Conservation (phyloP, 2,797 vertebrate genomes). For the Nyctibius grandis region DNA sequence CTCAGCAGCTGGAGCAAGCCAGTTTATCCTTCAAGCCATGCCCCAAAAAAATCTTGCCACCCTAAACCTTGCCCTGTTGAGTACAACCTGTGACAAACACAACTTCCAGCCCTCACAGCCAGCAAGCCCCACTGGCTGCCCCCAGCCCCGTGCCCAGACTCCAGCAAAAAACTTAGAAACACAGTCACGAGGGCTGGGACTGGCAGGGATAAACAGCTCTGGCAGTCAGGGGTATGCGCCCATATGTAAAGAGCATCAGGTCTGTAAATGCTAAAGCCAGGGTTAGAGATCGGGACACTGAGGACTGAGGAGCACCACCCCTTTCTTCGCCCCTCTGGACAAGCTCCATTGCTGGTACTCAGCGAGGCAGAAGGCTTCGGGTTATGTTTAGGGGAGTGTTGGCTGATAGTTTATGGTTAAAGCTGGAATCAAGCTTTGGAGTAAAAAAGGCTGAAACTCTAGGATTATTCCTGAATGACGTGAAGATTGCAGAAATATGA, state of each 20-base stretch:
- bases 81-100: not conserved
- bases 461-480: not conserved
- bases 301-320: not conserved
- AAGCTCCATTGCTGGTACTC: not conserved
- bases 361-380: not conserved
- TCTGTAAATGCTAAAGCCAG: not conserved
- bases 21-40: not conserved
- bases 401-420: not conserved
- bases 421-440: not conserved
- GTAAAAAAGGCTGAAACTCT: not conserved
- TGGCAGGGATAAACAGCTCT: not conserved
- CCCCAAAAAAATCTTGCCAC: not conserved
- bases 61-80: not conserved
- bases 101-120: not conserved
- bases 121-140: not conserved
- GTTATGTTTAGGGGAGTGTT: not conserved
- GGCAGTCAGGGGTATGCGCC: not conserved
- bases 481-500: not conserved
- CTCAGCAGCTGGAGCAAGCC: not conserved
- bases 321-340: not conserved
- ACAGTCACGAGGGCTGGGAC: not conserved
- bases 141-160: fast-evolving
- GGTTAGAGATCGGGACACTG: not conserved
- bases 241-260: fast-evolving
- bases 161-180: not conserved